Conservation (phyloP, 2,797 vertebrate species). For the Arnoldichthys spilopterus region DNA sequence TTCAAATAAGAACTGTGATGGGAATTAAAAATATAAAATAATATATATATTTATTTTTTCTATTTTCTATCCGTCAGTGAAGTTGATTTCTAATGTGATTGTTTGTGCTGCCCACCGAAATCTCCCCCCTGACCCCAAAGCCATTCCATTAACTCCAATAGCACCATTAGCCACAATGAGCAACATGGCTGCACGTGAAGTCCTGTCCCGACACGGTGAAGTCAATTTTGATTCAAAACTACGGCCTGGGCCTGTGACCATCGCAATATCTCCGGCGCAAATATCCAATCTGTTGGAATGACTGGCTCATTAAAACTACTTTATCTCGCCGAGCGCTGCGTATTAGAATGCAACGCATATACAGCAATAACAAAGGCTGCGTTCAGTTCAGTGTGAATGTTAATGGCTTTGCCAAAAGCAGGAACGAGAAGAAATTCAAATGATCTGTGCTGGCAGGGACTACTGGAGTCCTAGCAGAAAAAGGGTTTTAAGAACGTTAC, state of each 20-base stretch:
- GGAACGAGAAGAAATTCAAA: neutral
- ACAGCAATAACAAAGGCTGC: neutral
- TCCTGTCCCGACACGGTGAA: constrained; percentile 6
- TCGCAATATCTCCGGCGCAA: neutral
- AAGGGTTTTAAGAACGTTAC: too few relatives aligned
- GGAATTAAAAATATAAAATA: constrained; percentile 34
- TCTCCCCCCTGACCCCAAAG: neutral
- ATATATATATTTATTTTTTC: neutral
- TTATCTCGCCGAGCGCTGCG: neutral
- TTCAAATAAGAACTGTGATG: constrained; percentile 33
- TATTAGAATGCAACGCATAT: constrained; percentile 9
- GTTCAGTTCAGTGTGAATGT: neutral
- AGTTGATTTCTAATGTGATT: constrained; percentile 27
- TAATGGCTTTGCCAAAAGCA: constrained; percentile 4
- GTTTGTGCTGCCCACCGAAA: constrained; percentile 12
- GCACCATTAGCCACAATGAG: constrained; percentile 21
- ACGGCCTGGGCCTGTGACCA: neutral
- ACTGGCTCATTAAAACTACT: constrained; percentile 6
- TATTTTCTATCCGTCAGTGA: constrained; percentile 35
- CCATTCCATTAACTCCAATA: constrained; percentile 19
- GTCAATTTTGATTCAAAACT: constrained; percentile 16
- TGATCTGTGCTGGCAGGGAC: neutral
- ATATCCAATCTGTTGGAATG: constrained; percentile 22
- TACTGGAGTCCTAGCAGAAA: too few relatives aligned
- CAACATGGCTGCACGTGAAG: constrained; percentile 18